phyloP scores from a whole-genome alignment of 2,888 invertebrate species.

The Syrphus vitripennis region DNA sequence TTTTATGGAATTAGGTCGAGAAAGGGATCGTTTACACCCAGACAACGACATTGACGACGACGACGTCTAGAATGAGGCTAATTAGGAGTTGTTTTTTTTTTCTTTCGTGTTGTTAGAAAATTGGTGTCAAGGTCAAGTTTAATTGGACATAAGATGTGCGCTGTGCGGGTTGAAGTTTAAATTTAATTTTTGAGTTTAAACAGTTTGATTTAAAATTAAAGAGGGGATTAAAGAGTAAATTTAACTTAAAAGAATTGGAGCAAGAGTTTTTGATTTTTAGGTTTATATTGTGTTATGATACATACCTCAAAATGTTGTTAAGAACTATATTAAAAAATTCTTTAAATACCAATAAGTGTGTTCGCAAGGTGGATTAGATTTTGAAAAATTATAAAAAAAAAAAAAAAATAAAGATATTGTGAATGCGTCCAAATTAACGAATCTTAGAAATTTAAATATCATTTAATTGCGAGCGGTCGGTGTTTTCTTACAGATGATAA shows the following conservation, averaged over 20 bases:
- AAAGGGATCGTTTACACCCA: conserved; percentile 47
- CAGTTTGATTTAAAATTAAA: neutral
- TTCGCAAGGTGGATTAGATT: too few species aligned
- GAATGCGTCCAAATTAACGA: too few species aligned
- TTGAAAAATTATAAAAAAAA: too few species aligned
- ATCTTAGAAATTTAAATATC: too few species aligned
- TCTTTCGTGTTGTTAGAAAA: conserved; percentile 6
- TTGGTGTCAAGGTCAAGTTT: conserved; percentile 57
- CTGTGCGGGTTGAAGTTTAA: neutral
- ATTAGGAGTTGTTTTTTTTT: conserved; percentile 50
- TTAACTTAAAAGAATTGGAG: neutral
- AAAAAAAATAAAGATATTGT: too few species aligned
- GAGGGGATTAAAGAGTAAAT: neutral
- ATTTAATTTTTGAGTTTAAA: conserved; percentile 1
- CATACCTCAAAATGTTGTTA: too few species aligned
- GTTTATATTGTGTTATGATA: too few species aligned
- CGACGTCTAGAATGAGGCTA: conserved; percentile 48
- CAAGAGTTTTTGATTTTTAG: too few species aligned
- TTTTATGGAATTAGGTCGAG: conserved; percentile 36
- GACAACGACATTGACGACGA: conserved; percentile 21
- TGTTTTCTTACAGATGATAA: too few species aligned
- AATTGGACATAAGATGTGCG: neutral
- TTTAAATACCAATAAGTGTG: too few species aligned
- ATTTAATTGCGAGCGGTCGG: too few species aligned
- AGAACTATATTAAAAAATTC: too few species aligned